phyloP scores from a whole-genome alignment of 2,797 vertebrate genomes.

The Peromyscus nudipes region DNA sequence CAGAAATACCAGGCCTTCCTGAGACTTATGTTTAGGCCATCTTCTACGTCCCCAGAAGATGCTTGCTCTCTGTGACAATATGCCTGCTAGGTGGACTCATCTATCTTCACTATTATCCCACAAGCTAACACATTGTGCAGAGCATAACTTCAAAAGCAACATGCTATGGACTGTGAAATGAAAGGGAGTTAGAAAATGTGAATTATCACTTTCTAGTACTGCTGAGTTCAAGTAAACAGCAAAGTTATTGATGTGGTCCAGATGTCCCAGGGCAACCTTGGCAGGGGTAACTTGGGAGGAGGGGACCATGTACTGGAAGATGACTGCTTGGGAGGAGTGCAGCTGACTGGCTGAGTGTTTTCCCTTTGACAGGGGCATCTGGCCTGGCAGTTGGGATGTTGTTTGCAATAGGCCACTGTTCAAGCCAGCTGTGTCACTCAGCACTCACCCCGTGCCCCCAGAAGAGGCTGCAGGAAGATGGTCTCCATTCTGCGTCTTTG shows the following conservation, averaged over 20 bases:
- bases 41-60: not conserved
- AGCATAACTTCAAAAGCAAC: constrained; percentile 55
- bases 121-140: not conserved
- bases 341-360: not conserved
- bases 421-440: not conserved
- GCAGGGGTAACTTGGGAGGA: not conserved
- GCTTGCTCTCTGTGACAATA: not conserved
- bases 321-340: not conserved
- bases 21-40: not conserved
- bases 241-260: constrained; percentile 35
- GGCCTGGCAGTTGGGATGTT: not conserved
- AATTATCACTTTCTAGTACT: constrained; percentile 5
- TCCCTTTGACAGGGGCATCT: not conserved
- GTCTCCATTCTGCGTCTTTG: not conserved
- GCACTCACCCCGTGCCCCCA: not conserved
- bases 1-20: not conserved
- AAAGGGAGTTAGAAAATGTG: not conserved
- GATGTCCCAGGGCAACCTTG: constrained; percentile 6
- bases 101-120: not conserved
- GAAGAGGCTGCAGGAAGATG: not conserved
- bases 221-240: constrained; percentile 32
- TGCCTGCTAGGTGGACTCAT: not conserved
- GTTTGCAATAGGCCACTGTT: not conserved
- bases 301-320: accelerated
- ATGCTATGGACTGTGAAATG: constrained; percentile 45